A percentile compares a stretch with the other conserved stretches of the same genome.
These are phyloP conservation scores for Merodon equestris DNA, from an alignment of 2,888 invertebrate species.

Conservation along the genomic window DNA sequence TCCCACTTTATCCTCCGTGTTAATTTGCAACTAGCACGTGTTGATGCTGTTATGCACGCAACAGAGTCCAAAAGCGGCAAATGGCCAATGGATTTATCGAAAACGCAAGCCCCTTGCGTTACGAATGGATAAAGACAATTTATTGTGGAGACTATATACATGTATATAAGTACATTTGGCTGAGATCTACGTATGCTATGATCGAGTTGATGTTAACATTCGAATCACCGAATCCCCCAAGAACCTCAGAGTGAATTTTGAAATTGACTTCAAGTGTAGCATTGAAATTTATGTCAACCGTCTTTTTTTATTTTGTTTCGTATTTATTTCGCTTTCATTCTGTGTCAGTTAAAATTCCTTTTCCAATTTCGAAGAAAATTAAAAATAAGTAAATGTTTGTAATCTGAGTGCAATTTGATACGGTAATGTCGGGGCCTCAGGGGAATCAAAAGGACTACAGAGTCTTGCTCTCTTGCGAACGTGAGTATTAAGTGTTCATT, in stretches of 20 bases:
- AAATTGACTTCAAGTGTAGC: neutral
- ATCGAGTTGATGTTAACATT: neutral
- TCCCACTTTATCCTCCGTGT: slow-evolving; percentile 52
- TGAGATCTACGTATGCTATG: slow-evolving; percentile 35
- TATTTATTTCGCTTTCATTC: neutral
- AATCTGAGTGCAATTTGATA: slow-evolving; percentile 10
- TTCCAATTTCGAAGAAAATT: neutral
- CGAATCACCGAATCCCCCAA: too few relatives aligned
- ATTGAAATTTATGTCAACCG: slow-evolving; percentile 16
- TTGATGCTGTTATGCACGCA: neutral
- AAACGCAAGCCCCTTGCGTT: slow-evolving; percentile 57
- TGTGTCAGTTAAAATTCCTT: neutral
- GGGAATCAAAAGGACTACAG: neutral
- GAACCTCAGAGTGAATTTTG: too few relatives aligned
- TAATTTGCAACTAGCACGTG: slow-evolving; percentile 9
- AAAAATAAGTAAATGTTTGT: slow-evolving; percentile 13
- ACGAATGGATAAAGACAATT: slow-evolving; percentile 29
- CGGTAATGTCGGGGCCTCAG: neutral
- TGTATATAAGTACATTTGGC: slow-evolving; percentile 27
- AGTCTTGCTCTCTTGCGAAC: slow-evolving; percentile 17
- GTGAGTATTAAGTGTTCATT: slow-evolving; percentile 18
- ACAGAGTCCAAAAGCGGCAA: neutral
- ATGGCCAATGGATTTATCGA: slow-evolving; percentile 41
- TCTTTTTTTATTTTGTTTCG: slow-evolving; percentile 3
- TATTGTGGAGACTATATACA: neutral